These are phyloP conservation scores for Hipparchia sbordonii DNA, from an alignment of 2,888 invertebrate species.

Conservation along the genomic window DNA sequence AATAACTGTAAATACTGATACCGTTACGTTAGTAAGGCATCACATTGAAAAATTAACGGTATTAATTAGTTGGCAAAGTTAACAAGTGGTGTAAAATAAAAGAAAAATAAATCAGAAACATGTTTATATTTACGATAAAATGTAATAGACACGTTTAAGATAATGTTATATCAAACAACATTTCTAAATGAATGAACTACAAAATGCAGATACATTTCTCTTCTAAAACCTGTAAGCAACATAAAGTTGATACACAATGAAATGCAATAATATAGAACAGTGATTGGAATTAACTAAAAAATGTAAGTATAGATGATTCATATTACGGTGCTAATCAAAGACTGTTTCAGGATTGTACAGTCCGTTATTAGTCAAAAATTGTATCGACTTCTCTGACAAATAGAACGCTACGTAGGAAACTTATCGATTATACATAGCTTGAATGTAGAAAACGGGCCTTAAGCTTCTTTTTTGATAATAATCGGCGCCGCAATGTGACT, in stretches of 20 bases:
- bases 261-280: conserved; percentile 1
- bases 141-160: conserved; percentile 1
- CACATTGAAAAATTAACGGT: too few species aligned
- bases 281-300: background rate
- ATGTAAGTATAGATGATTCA: background rate
- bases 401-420: too few species aligned
- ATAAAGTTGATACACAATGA: background rate
- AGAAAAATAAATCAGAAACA: conserved; percentile 7
- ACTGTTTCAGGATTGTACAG: background rate
- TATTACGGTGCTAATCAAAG: background rate
- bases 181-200: conserved; percentile 10
- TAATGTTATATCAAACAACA: conserved; percentile 9
- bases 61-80: too few species aligned
- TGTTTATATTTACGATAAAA: conserved; percentile 15
- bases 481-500: background rate
- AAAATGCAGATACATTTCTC: background rate
- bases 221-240: conserved; percentile 7
- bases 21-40: too few species aligned
- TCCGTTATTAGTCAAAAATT: too few species aligned
- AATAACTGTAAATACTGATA: too few species aligned
- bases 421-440: too few species aligned
- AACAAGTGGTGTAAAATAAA: background rate
- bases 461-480: background rate
- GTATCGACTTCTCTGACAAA: too few species aligned
- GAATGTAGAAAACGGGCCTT: too few species aligned